phyloP scores from a whole-genome alignment of 1,140 invertebrate genomes.

The Scylla paramamosain region DNA sequence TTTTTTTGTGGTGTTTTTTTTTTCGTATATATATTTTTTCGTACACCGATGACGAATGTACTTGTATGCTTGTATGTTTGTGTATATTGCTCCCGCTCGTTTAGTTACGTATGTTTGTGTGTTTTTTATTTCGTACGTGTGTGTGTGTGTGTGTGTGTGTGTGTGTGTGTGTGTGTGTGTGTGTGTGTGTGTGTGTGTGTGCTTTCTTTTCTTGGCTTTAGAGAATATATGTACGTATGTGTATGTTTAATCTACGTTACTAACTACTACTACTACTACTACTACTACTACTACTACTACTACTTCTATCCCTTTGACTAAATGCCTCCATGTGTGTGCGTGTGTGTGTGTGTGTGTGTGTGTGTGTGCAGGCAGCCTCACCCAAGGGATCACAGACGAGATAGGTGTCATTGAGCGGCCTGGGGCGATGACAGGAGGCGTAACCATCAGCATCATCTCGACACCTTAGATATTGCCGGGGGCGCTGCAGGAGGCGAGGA shows the following conservation, averaged over 20 bases:
- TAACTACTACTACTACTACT: too few species aligned
- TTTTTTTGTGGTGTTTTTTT: not conserved
- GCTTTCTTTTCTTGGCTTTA: not conserved
- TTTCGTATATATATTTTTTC: not conserved
- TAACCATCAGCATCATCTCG: conserved; percentile 79
- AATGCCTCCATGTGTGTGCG: too few species aligned
- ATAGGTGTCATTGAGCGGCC: conserved; percentile 80
- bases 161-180: not conserved
- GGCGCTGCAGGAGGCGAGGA: not conserved
- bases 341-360: too few species aligned
- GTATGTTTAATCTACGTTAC: not conserved
- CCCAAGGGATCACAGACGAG: conserved; percentile 82
- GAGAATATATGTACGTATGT: not conserved
- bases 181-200: not conserved
- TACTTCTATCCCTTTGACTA: not conserved
- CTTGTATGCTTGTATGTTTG: not conserved
- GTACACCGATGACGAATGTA: not conserved
- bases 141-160: conserved; percentile 20
- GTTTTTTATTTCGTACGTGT: not conserved
- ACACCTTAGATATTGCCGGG: conserved; percentile 64
- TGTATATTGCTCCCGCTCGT: too few species aligned
- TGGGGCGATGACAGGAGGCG: conserved; percentile 80
- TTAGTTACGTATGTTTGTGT: not conserved
- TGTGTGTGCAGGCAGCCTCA: not conserved
- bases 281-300: too few species aligned